phyloP scores from a whole-genome alignment of 30 jellyfish, hydroid and myxozoan species.

The Pelagia noctiluca region DNA sequence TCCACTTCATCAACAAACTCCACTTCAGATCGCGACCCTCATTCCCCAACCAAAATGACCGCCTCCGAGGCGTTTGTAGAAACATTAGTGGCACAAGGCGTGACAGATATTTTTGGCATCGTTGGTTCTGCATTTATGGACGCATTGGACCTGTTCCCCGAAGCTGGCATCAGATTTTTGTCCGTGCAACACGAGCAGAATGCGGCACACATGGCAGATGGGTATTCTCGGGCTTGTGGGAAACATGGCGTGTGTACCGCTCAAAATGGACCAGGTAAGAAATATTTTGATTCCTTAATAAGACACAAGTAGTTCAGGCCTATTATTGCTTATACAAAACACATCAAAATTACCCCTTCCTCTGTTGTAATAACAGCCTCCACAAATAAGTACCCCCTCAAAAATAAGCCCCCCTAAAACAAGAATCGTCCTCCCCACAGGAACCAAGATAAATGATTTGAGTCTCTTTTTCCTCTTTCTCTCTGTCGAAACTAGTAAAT shows the following conservation, averaged over 20 bases:
- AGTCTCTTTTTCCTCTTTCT: too few species aligned
- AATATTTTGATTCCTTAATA: not conserved
- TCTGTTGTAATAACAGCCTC: too few species aligned
- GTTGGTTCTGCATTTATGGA: conserved; percentile 96
- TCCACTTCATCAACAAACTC: too few species aligned
- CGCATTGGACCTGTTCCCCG: conserved; percentile 88
- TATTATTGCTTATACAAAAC: too few species aligned
- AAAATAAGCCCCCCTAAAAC: too few species aligned
- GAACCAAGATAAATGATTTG: too few species aligned
- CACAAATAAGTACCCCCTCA: too few species aligned
- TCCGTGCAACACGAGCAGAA: conserved; percentile 93
- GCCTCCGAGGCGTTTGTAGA: conserved; percentile 91
- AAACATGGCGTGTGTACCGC: conserved; percentile 91
- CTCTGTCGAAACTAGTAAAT: too few species aligned
- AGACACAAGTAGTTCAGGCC: too few species aligned
- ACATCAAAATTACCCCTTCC: too few species aligned
- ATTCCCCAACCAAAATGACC: conserved; percentile 81
- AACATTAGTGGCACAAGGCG: conserved; percentile 86
- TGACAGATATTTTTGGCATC: conserved; percentile 84
- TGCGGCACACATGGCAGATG: conserved; percentile 96
- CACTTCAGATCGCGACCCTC: not conserved
- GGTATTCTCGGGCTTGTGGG: conserved; percentile 84
- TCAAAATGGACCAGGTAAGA: conserved; percentile 93
- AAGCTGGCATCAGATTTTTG: conserved; percentile 84
- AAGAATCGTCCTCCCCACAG: too few species aligned